Evolutionary conservation across 2,888 invertebrate genomes (phyloP), one percentile per base, ranked within the genome.

Genomic region (Clepsis dumicolana): DNA sequence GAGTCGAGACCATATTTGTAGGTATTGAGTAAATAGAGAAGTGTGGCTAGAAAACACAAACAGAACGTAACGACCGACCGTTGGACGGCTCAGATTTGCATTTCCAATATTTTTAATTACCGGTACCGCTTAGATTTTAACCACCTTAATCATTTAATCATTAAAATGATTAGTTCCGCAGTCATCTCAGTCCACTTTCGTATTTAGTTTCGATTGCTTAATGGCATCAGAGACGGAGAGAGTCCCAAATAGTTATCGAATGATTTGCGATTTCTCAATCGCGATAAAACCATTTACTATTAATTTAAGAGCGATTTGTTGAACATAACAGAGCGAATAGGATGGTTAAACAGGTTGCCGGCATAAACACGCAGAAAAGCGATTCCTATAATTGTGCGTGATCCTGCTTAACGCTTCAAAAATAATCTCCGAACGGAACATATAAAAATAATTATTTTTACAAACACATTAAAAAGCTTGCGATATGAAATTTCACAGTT

Each of bases 131-230:
- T 27, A 41, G 29, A 50, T 25, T 52, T 50, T 41, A 68, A 52
- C 52, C 41, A 64, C 25, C 68, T 12, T 44, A 68, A 64, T 62
- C 44, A 61, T 65, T 65, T 24, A 41, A 59, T 60, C 10, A 66
- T 62, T 62, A 57, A 56, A 48, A 63, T 64, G 29, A 64, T 68
- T 68, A 32, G 68, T 63, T 68, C 57, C 63, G 63, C 52, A 53
- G 63, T 57, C 63, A 53, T 68, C 52, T 16, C 32, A 68, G 18
- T 63, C 52, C 63, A 59, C 63, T 63, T 68, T 68, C 52, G 57
- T 64, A 64, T 59, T 68, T 24, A n/a, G 27, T 29, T 16, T 32
- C 27, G 32, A 63, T 68, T 68, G 68, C 25, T 59, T 64, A 59
- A 63, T 67, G 29, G 38, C 29, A 48, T 21, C 48, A 12, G 25